Evolutionary conservation across 1,140 invertebrate species (phyloP), one percentile per base, ranked within the genome.

Genomic region (Aphelenchoides besseyi): DNA sequence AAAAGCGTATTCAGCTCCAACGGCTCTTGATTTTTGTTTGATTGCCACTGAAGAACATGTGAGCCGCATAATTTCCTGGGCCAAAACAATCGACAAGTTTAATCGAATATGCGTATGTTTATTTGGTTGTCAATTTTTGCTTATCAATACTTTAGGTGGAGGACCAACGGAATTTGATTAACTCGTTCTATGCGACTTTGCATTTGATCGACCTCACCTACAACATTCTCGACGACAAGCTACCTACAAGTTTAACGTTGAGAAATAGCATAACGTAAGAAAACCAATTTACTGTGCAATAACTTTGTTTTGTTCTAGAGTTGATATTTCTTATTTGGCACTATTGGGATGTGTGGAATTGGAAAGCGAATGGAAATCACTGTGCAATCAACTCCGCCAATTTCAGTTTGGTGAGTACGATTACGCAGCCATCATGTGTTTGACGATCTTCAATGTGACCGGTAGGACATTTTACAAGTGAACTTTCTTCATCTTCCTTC

Each of bases 121-220:
- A n/a, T 66, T 29, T 3, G 2, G 12, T 35, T 66, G n/a, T 18
- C 1, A 66, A 16, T 32, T 28, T 69, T 69, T 2, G 33, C 3
- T 3, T 30, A 3, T 0, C 3, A 32, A 70, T 69, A 2, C 23
- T 69, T 69, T 59, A 69, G 68, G 18, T 30, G 2, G 61, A 48
- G 2, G 69, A 70, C 28, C 69, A 70, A 53, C n/a, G 18, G 9
- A 32, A 8, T 0, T 37, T 33, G 53, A 70, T 70, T 35, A 70
- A 28, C 28, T 61, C 29, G n/a, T 70, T 30, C 8, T 78, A 78
- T 78, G 68, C 76, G 3, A 54, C 69, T 37, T 36, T 78, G 2
- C 76, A 78, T 64, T 29, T 78, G 12, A 80, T 78, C 35, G 78
- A 78, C 30, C 80, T 71, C 57, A 75, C 78, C 8, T 73, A 77